phyloP scores from a whole-genome alignment of 2,888 invertebrate genomes.

The Diarsia brunnea region DNA sequence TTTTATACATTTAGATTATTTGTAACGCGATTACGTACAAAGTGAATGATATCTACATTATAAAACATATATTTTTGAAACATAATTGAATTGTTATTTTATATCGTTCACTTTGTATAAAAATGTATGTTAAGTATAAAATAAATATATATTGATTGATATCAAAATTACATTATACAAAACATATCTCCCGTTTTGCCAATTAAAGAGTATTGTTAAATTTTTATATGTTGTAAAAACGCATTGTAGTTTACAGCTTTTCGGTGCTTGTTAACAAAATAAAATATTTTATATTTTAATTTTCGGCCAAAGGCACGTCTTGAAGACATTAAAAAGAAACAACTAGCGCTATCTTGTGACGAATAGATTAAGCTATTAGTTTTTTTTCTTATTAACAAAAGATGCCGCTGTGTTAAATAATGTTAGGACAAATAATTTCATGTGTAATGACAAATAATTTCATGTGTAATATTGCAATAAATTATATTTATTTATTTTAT shows the following conservation, averaged over 20 bases:
- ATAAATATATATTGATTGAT: conserved; percentile 52
- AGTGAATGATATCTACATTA: conserved; percentile 41
- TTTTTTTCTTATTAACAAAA: conserved; percentile 26
- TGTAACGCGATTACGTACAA: conserved; percentile 38
- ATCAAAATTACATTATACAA: conserved; percentile 66
- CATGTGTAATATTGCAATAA: conserved; percentile 72
- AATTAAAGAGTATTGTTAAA: conserved; percentile 82
- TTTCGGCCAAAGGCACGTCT: conserved; percentile 62
- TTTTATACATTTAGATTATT: conserved; percentile 31
- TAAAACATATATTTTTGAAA: conserved; percentile 5
- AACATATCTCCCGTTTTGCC: conserved; percentile 90
- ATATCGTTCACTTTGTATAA: conserved; percentile 49
- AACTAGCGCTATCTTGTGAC: conserved; percentile 45
- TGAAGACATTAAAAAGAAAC: conserved; percentile 56
- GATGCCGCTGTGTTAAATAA: conserved; percentile 50
- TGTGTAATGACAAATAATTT: conserved; percentile 63
- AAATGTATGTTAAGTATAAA: conserved; percentile 34
- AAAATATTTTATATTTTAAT: conserved; percentile 48
- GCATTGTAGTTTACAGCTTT: conserved; percentile 68
- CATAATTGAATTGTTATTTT: conserved; percentile 2
- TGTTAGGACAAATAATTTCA: conserved; percentile 40
- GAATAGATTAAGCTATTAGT: conserved; percentile 3
- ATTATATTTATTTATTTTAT: conserved; percentile 51
- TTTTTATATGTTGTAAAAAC: conserved; percentile 76
- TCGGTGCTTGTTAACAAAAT: conserved; percentile 67